A percentile compares a stretch with the other conserved stretches of the same genome.
phyloP scores from a whole-genome alignment of 2,888 invertebrate genomes.

The Ichneumoninae sp. region DNA sequence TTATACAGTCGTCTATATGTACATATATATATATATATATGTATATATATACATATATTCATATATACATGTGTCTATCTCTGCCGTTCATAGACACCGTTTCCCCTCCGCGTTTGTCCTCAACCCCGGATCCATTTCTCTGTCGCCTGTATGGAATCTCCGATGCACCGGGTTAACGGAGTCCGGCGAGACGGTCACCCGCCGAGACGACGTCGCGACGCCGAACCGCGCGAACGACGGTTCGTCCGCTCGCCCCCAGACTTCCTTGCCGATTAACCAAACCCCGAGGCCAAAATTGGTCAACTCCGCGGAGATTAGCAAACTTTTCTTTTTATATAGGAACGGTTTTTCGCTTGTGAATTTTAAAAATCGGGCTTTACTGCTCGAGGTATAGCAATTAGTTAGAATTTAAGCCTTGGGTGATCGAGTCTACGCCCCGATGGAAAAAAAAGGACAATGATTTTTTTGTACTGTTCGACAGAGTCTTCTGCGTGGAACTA shows the following conservation, averaged over 20 bases:
- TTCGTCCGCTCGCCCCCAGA: slow-evolving; percentile 28
- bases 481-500: too few species aligned
- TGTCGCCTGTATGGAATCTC: slow-evolving; percentile 55
- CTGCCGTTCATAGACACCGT: slow-evolving; percentile 6
- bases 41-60: not conserved
- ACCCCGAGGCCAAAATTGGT: not conserved
- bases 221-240: slow-evolving; percentile 38
- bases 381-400: not conserved
- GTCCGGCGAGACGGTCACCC: slow-evolving; percentile 51
- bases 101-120: slow-evolving; percentile 68
- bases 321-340: not conserved
- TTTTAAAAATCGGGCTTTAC: not conserved
- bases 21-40: not conserved
- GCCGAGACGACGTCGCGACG: slow-evolving; percentile 43
- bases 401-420: too few species aligned
- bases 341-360: too few species aligned
- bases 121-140: slow-evolving; percentile 64
- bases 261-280: slow-evolving; percentile 10
- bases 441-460: too few species aligned
- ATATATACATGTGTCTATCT: too few species aligned
- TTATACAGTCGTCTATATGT: too few species aligned
- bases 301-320: not conserved
- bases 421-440: too few species aligned
- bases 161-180: slow-evolving; percentile 31
- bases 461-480: too few species aligned